These are phyloP conservation scores for Andrena trimmerana DNA, from an alignment of 2,888 invertebrate genomes.

Conservation along the genomic window DNA sequence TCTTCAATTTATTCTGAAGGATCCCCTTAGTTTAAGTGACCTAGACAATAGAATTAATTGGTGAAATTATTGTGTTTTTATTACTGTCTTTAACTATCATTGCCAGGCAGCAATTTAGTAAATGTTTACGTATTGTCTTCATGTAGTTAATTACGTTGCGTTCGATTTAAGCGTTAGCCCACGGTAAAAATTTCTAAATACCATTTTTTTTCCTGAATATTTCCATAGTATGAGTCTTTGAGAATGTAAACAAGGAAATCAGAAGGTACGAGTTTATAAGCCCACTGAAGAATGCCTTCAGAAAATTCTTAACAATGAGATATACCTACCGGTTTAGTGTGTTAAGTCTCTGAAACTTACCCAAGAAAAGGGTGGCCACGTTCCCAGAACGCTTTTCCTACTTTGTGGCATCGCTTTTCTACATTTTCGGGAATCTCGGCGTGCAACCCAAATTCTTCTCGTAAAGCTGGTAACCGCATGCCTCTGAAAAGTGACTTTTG, in stretches of 20 bases:
- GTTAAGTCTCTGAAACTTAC: background rate
- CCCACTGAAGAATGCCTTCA: background rate
- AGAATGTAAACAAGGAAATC: background rate
- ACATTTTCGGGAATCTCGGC: background rate
- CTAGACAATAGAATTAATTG: too few relatives aligned
- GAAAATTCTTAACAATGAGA: background rate
- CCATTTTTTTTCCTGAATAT: too few relatives aligned
- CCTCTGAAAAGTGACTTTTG: background rate
- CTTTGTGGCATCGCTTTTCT: conserved; percentile 1
- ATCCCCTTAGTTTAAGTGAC: too few relatives aligned
- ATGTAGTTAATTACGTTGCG: too few relatives aligned
- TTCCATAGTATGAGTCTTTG: background rate
- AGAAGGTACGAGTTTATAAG: background rate
- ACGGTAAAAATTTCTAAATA: too few relatives aligned
- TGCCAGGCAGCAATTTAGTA: too few relatives aligned
- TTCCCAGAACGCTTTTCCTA: background rate
- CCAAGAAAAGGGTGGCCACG: background rate
- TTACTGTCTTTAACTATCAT: too few relatives aligned
- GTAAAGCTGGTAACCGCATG: background rate
- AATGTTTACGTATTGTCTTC: too few relatives aligned
- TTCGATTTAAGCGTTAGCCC: too few relatives aligned
- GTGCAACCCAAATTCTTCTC: background rate
- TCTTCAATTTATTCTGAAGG: too few relatives aligned
- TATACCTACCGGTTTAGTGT: background rate
- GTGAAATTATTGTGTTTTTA: too few relatives aligned